Evolutionary conservation across 2,113 vertebrate genomes (phyloP).

Genomic region (Festucalex cinctus): DNA sequence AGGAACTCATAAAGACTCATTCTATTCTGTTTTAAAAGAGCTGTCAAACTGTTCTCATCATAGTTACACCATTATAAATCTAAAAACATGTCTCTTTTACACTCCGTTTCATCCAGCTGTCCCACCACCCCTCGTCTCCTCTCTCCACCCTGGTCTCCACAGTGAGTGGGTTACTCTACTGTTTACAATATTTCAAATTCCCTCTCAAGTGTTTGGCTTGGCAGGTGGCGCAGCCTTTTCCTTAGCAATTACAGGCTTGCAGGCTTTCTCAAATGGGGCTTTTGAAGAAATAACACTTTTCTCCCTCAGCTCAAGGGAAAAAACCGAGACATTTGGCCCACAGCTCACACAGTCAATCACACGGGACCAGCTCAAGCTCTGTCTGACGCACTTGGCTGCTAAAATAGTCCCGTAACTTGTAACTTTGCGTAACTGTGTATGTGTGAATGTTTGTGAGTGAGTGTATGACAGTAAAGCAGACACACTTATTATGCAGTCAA

Average conservation of each 20-base stretch:
- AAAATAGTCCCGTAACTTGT: constrained; percentile 58
- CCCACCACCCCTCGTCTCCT: constrained; percentile 21
- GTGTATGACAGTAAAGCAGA: constrained; percentile 3
- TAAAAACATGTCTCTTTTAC: constrained; percentile 52
- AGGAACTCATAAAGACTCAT: neutral
- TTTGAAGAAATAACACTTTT: constrained; percentile 76
- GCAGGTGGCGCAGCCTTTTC: constrained; percentile 68
- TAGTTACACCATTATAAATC: constrained; percentile 40
- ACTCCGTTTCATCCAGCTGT: constrained; percentile 43
- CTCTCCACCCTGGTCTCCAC: constrained; percentile 41
- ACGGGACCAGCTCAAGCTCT: constrained; percentile 45
- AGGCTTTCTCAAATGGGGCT: constrained; percentile 73
- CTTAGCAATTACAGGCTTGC: constrained; percentile 72
- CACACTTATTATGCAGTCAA: constrained; percentile 22
- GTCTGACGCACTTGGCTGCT: constrained; percentile 67
- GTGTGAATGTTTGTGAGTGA: neutral
- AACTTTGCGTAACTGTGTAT: constrained; percentile 22
- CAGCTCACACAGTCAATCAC: constrained; percentile 62
- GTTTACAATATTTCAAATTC: constrained; percentile 77
- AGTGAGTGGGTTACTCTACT: constrained; percentile 69
- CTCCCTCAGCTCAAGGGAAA: constrained; percentile 56
- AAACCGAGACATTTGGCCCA: constrained; percentile 60
- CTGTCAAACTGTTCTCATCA: constrained; percentile 35
- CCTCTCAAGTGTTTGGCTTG: constrained; percentile 75
- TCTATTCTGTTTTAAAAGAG: constrained; percentile 35